Evolutionary conservation across 2,888 invertebrate species (phyloP).

Genomic region (Lasioglossum oenotherae): DNA sequence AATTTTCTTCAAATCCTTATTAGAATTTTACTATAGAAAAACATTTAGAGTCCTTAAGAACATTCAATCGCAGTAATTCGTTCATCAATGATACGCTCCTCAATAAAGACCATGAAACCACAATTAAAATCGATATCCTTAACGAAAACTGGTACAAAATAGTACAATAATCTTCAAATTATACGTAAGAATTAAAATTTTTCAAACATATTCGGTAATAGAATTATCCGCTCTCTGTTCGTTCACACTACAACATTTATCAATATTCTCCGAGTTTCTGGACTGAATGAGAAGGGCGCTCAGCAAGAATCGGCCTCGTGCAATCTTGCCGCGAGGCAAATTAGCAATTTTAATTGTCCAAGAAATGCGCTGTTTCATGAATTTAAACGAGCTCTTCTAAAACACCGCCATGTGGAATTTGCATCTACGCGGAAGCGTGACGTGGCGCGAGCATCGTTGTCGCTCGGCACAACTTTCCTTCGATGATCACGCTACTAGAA

Average conservation of each 20-base stretch:
- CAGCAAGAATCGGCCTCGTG: background rate
- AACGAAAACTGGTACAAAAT: background rate
- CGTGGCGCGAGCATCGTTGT: constrained; percentile 11
- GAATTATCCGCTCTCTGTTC: too few relatives aligned
- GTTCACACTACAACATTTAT: background rate
- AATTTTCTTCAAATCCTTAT: background rate
- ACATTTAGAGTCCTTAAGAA: background rate
- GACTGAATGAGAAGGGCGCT: background rate
- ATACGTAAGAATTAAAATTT: background rate
- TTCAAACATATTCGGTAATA: background rate
- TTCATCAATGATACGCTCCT: too few relatives aligned
- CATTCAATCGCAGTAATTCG: too few relatives aligned
- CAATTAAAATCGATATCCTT: background rate
- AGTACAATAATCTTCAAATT: background rate
- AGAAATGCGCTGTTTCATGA: constrained; percentile 15
- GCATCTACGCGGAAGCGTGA: constrained; percentile 17
- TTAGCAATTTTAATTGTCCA: constrained; percentile 30
- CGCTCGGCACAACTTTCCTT: constrained; percentile 1
- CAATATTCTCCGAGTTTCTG: background rate
- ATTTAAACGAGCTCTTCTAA: constrained; percentile 23
- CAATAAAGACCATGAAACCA: too few relatives aligned
- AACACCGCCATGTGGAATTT: constrained; percentile 9
- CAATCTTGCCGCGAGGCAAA: background rate
- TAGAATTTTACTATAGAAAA: background rate
- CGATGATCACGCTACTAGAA: background rate